phyloP scores from a whole-genome alignment of 1,140 invertebrate species.

The Euura lappo region DNA sequence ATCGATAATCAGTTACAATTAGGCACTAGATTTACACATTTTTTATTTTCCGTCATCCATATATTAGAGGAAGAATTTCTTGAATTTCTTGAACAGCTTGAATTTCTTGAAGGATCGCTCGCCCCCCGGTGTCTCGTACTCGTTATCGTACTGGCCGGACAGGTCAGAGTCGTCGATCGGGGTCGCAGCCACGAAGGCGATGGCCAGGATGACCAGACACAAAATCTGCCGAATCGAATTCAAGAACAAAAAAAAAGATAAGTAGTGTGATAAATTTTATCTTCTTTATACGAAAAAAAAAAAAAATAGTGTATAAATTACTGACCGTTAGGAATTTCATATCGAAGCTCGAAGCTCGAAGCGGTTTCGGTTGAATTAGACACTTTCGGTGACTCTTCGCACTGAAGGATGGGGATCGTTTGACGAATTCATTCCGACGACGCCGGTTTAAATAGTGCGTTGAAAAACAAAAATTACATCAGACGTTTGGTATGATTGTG shows the following conservation, averaged over 20 bases:
- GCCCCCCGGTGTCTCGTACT: not conserved
- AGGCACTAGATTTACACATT: too few relatives aligned
- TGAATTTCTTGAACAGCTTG: not conserved
- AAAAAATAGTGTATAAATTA: too few relatives aligned
- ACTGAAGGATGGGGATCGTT: not conserved
- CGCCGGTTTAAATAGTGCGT: not conserved
- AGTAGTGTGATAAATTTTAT: not conserved
- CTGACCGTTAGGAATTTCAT: too few relatives aligned
- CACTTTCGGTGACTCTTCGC: not conserved
- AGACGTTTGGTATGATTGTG: too few relatives aligned
- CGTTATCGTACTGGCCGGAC: not conserved
- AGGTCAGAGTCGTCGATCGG: conserved; percentile 3
- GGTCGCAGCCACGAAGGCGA: not conserved
- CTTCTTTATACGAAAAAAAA: too few relatives aligned
- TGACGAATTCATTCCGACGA: not conserved
- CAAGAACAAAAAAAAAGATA: not conserved
- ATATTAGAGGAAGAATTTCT: conserved; percentile 2
- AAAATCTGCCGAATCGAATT: not conserved
- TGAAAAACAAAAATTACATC: too few relatives aligned
- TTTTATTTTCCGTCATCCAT: too few relatives aligned
- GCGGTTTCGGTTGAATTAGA: too few relatives aligned
- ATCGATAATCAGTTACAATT: too few relatives aligned
- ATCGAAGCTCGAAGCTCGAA: too few relatives aligned
- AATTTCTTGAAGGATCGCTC: not conserved
- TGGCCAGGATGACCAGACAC: not conserved